Base-by-base conservation (phyloP, 1,140 invertebrate genomes). In the Anastatus disparis region DNA sequence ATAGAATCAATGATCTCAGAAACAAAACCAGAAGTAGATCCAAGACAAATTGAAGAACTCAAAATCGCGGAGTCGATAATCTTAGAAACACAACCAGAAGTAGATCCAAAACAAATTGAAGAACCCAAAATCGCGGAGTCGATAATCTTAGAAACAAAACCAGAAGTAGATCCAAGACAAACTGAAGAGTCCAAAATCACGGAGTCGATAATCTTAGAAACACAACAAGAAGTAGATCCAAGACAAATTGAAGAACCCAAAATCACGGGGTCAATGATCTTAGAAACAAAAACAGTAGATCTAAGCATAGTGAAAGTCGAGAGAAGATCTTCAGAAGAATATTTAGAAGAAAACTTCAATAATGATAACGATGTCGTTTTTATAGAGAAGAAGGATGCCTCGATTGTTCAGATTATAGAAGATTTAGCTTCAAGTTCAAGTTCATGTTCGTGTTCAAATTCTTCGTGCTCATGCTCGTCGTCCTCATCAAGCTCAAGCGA, bases 241-340 rank as follows among this genome's bases (percentile, higher is more conserved):
- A n/a, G n/a, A n/a, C n/a, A 64, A 26, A 22, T 13, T 20, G 29
- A 48, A 46, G 17, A 13, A 10, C 4, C 31, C 31, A 35, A 35
- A 44, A 44, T 15, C 42, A 44, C 15, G 15, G 15, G 42, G n/a
- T 15, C 42, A 44, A 3, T 13, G n/a, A n/a, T 13, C 42, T 15
- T 13, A 44, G n/a, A n/a, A n/a, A 44, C 42, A 44, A 3, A 9
- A 15, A 6, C 42, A 44, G 42, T n/a, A 15, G 65, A 67, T 8
- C 13, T 48, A 12, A 20, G 27, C 12, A 46, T 22, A 70, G 68
- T 56, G 52, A 70, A 70, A 64, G 61, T 70, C 42, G 27, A 64
- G 40, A 44, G 29, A 35, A 31, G 13, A 12, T 38, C 38, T 15
- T 6, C 46, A 20, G 29, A 26, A 61, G 20, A 46, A 12, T 15